Percentiles rank a stretch among this genome's conserved stretches.
Evolutionary conservation across 2,888 invertebrate genomes (phyloP).

Genomic region (Nephrotoma flavescens): DNA sequence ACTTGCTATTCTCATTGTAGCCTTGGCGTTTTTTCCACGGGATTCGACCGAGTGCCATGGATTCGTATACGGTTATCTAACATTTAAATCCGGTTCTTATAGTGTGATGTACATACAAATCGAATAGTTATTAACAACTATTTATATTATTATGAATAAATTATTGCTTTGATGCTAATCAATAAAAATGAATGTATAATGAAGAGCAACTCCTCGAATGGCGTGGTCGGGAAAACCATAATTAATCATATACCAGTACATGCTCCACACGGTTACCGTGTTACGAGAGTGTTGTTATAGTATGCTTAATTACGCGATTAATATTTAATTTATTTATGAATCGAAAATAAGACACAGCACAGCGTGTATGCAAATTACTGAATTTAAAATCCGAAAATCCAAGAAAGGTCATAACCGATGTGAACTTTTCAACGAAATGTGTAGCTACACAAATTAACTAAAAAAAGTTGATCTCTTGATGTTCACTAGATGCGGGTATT

Average conservation of each 20-base stretch:
- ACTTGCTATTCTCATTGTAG: background rate
- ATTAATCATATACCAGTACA: too few relatives aligned
- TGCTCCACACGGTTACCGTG: background rate
- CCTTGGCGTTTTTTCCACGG: background rate
- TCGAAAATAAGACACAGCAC: background rate
- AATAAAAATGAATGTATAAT: background rate
- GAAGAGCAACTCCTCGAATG: background rate
- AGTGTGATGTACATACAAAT: background rate
- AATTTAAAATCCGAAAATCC: background rate
- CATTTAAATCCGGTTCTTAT: background rate
- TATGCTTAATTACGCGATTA: background rate
- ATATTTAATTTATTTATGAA: background rate
- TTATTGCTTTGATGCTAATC: background rate
- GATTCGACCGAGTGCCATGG: background rate
- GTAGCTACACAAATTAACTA: too few relatives aligned
- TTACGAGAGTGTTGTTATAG: background rate
- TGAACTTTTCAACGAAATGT: too few relatives aligned
- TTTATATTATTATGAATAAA: background rate
- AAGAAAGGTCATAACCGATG: background rate
- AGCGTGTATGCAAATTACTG: background rate
- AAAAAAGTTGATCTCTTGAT: too few relatives aligned
- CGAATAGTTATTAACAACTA: background rate
- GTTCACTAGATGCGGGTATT: too few relatives aligned
- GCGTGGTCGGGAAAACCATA: background rate
- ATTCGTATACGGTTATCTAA: background rate